Base-by-base conservation (phyloP, 64 coral and sea anemone genomes). In the Porites australiensis region DNA sequence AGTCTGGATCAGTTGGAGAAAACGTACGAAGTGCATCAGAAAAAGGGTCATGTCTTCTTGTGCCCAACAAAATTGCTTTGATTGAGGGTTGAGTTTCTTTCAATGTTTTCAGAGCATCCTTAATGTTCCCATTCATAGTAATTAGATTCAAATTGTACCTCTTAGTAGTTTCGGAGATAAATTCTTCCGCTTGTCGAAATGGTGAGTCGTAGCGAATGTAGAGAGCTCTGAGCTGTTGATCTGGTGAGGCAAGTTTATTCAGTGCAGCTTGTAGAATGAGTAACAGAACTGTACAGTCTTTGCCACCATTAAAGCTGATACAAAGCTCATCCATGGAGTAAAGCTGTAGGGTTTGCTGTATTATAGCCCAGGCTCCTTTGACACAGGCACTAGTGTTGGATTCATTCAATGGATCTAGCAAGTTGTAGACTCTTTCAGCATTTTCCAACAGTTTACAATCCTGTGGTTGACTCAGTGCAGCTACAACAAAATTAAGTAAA, bases 291-390 rank as follows among this genome's bases (percentile, higher is more conserved):
- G 98, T 99, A 67, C 98, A 99, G 65, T 99, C 94, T 77, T 99
- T 99, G 13, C 98, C 98, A 70, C 98, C 98, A 89, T 99, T 99
- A 65, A 99, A 99, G 66, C 98, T 96, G 27, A 99, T 83, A 23
- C 98, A 99, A 12, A 99, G 55, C 64, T 99, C 91, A 81, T 99
- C 94, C 50, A 99, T 48, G 19, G 86, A 90, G 47, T 94, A 99
- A 20, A 94, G 91, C 54, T 65, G 73, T 19, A 99, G 58, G 3
- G 91, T 90, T 63, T 99, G 91, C 50, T 96, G 94, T 71, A 99
- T 83, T 7, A 99, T 46, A 44, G 94, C 98, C 98, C 98, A 99
- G 16, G 98, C 94, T 76, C 98, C 98, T 89, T 99, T 99, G 45
- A 99, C 44, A 76, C 91, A 99, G n/a, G 88, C 88, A 94, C 98